A percentile compares a stretch with the other conserved stretches of the same genome.
Conservation (phyloP, 1,140 invertebrate genomes). For the Zophobas atratus region DNA sequence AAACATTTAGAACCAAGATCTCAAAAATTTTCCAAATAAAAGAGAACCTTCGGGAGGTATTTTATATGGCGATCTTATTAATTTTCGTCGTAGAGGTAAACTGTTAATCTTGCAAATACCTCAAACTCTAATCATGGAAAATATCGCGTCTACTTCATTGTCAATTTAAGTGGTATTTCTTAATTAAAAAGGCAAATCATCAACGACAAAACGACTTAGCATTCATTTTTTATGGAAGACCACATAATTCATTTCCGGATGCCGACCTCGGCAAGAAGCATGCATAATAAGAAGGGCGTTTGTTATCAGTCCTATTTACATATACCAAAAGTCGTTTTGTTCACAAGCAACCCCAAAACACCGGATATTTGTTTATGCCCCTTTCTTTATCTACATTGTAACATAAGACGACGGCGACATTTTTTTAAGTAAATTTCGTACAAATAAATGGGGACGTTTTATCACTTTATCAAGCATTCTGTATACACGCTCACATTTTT, state of each 20-base stretch:
- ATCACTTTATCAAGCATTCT: slow-evolving; percentile 16
- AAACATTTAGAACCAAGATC: too few relatives aligned
- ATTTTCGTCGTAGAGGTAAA: too few relatives aligned
- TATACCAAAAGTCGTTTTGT: slow-evolving; percentile 37
- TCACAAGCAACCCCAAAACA: slow-evolving; percentile 38
- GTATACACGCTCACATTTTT: slow-evolving; percentile 2
- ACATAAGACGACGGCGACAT: slow-evolving; percentile 1
- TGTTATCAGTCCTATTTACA: slow-evolving; percentile 38
- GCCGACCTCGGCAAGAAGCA: slow-evolving; percentile 10
- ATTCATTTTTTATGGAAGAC: too few relatives aligned
- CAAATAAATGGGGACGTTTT: slow-evolving; percentile 13
- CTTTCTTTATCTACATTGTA: slow-evolving; percentile 37
- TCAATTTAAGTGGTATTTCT: too few relatives aligned
- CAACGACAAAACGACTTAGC: too few relatives aligned
- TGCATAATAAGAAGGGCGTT: slow-evolving; percentile 3
- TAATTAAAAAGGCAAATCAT: too few relatives aligned
- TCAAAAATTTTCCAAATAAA: too few relatives aligned
- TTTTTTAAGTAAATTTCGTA: slow-evolving; percentile 36
- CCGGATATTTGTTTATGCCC: slow-evolving; percentile 41
- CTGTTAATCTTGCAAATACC: too few relatives aligned
- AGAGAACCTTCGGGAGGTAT: too few relatives aligned
- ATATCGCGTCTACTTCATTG: too few relatives aligned
- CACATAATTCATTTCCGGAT: slow-evolving; percentile 38
- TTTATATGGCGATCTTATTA: too few relatives aligned
- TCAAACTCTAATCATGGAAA: too few relatives aligned